Evolutionary conservation across 2,888 invertebrate genomes (phyloP).

Genomic region (Rhamphomyia laevipes): DNA sequence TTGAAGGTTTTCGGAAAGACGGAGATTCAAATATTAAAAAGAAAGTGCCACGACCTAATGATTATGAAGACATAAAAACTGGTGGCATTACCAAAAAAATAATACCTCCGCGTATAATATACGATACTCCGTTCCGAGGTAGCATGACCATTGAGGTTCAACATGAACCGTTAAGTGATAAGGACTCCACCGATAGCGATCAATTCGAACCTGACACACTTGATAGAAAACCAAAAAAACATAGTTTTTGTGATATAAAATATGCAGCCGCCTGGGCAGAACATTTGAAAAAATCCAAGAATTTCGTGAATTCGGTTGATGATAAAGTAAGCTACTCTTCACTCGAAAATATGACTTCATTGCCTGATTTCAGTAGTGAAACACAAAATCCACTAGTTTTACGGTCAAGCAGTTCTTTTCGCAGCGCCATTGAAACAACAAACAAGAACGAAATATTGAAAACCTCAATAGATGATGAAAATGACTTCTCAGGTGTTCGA

Average conservation of each 20-base stretch:
- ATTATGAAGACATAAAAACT: slow-evolving; percentile 10
- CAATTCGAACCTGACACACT: slow-evolving; percentile 78
- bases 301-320: slow-evolving; percentile 29
- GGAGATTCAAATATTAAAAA: slow-evolving; percentile 27
- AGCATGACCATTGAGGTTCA: slow-evolving; percentile 75
- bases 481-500: slow-evolving; percentile 11
- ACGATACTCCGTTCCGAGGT: slow-evolving; percentile 53
- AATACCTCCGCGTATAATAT: slow-evolving; percentile 40
- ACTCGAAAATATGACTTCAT: slow-evolving; percentile 21
- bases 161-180: slow-evolving; percentile 65
- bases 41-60: slow-evolving; percentile 19
- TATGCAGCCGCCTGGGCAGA: slow-evolving; percentile 39
- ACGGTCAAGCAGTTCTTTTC: slow-evolving; percentile 59
- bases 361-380: slow-evolving; percentile 25
- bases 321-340: slow-evolving; percentile 19
- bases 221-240: slow-evolving; percentile 60
- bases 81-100: slow-evolving; percentile 22
- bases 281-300: slow-evolving; percentile 40
- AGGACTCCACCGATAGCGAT: slow-evolving; percentile 55
- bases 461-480: slow-evolving; percentile 6
- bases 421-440: slow-evolving; percentile 36
- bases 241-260: slow-evolving; percentile 38
- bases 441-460: background rate
- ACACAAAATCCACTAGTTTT: slow-evolving; percentile 46
- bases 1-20: slow-evolving; percentile 34